phyloP scores from a whole-genome alignment of 2,113 vertebrate genomes.

The Chroicocephalus ridibundus region DNA sequence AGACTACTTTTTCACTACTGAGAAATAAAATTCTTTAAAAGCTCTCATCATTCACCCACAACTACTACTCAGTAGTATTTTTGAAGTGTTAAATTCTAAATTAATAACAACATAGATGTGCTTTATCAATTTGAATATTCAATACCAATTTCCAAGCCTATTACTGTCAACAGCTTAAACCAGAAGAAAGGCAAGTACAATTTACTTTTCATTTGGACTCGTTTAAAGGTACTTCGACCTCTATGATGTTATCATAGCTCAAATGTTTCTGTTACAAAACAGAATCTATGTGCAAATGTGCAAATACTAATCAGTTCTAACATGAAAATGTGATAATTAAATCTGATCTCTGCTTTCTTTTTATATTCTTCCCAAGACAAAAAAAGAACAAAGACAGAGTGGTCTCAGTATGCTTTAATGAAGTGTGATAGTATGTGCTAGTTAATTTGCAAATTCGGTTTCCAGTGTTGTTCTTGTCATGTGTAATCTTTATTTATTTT shows the following conservation, averaged over 20 bases:
- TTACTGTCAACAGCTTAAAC: neutral
- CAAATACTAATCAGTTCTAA: neutral
- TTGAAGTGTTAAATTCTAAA: neutral
- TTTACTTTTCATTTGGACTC: neutral
- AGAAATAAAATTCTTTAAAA: neutral
- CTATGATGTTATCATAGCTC: neutral
- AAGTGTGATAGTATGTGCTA: neutral
- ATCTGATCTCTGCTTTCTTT: neutral
- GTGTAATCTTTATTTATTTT: neutral
- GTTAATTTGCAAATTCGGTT: neutral
- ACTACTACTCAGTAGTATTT: neutral
- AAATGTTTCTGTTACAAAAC: neutral
- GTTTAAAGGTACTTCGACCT: neutral
- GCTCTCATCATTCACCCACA: neutral
- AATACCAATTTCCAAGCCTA: neutral
- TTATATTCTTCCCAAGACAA: neutral
- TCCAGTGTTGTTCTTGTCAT: neutral
- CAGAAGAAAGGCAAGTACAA: neutral
- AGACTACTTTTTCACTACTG: neutral
- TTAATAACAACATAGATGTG: neutral
- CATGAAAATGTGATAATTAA: conserved; percentile 5
- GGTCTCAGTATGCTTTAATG: neutral
- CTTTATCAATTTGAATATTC: neutral
- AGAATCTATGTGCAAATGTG: neutral
- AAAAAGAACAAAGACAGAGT: neutral